phyloP scores from a whole-genome alignment of 1,140 invertebrate genomes.

The Brachionus rubens region DNA sequence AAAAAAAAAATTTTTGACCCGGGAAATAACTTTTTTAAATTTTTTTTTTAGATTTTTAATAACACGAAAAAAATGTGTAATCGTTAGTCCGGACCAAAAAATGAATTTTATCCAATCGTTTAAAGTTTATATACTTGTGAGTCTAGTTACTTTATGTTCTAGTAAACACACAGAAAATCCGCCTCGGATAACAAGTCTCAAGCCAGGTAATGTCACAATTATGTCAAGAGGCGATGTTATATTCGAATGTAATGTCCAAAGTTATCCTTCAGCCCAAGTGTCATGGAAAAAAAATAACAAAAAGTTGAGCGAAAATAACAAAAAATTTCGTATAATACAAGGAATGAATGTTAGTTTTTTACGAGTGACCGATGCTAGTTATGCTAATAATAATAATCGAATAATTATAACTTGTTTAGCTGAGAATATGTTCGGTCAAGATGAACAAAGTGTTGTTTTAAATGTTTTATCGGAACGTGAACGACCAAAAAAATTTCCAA shows the following conservation, averaged over 20 bases:
- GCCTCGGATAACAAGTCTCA: background rate
- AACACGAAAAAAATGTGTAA: too few relatives aligned
- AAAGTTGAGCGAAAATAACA: constrained; percentile 26
- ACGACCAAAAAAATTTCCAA: background rate
- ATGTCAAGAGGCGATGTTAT: background rate
- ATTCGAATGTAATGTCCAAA: constrained; percentile 10
- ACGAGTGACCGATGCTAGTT: constrained; percentile 14
- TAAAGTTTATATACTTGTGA: background rate
- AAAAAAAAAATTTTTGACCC: too few relatives aligned
- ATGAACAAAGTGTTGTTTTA: background rate
- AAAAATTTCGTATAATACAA: constrained; percentile 32
- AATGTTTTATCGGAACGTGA: background rate
- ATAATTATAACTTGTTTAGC: constrained; percentile 1
- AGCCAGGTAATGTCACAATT: background rate
- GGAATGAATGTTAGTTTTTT: constrained; percentile 31
- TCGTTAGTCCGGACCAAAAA: too few relatives aligned
- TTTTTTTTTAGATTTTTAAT: too few relatives aligned
- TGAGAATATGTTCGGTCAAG: constrained; percentile 10
- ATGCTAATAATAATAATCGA: background rate
- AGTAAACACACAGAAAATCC: background rate
- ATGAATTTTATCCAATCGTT: too few relatives aligned
- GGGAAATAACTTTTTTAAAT: too few relatives aligned
- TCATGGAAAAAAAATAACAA: constrained; percentile 29
- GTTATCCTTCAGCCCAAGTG: constrained; percentile 1
- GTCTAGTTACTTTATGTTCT: background rate